Percentiles rank a stretch among this genome's conserved stretches.
These are phyloP conservation scores for Melanogrammus aeglefinus DNA, from an alignment of 2,797 vertebrate species.

Conservation along the genomic window DNA sequence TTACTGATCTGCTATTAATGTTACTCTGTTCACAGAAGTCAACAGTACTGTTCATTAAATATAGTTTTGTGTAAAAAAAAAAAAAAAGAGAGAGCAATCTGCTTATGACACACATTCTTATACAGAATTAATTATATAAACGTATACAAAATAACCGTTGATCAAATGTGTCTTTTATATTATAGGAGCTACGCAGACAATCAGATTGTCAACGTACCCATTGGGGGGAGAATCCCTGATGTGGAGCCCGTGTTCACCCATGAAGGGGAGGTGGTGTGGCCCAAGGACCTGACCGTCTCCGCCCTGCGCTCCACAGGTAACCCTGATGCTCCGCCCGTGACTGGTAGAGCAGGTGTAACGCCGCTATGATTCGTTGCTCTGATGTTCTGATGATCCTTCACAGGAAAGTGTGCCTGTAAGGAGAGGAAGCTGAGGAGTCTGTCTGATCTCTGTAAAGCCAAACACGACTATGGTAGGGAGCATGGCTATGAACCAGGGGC, in stretches of 20 bases:
- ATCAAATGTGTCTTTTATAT: background rate
- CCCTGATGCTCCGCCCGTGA: constrained; percentile 1
- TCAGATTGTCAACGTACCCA: constrained; percentile 76
- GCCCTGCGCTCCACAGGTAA: constrained; percentile 83
- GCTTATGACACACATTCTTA: background rate
- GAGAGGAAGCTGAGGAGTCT: constrained; percentile 79
- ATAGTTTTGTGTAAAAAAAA: background rate
- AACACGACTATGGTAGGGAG: constrained; percentile 84
- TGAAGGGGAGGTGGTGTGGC: constrained; percentile 77
- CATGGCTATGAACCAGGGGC: background rate
- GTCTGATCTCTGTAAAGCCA: constrained; percentile 82
- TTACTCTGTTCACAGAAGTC: background rate
- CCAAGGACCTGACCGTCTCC: constrained; percentile 81
- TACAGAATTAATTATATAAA: background rate
- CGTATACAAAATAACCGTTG: background rate
- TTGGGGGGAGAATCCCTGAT: constrained; percentile 83
- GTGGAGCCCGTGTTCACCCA: constrained; percentile 60
- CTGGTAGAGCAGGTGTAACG: background rate
- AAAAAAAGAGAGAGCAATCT: background rate
- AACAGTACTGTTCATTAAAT: background rate
- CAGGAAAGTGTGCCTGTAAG: constrained; percentile 88
- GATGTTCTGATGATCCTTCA: constrained; percentile 6
- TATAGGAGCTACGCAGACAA: constrained; percentile 68
- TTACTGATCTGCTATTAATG: background rate
- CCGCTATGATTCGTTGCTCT: background rate